Evolutionary conservation across 2,113 vertebrate genomes (phyloP).

Genomic region (Tragelaphus scriptus): DNA sequence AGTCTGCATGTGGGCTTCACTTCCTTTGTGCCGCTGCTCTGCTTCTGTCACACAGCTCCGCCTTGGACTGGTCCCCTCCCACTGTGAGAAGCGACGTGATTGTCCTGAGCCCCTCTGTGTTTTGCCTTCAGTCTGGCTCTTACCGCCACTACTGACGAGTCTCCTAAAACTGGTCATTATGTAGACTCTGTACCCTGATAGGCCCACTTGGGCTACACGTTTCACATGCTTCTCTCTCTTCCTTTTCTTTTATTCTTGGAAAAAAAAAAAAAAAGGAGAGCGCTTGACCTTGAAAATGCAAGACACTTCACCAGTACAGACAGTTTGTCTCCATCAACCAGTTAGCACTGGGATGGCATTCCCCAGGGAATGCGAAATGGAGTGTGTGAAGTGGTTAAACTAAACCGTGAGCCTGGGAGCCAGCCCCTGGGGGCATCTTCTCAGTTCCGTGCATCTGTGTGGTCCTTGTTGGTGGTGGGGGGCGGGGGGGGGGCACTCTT

Average conservation of each 20-base stretch:
- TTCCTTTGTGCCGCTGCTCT: not conserved
- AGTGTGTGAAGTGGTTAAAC: not conserved
- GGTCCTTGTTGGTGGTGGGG: not conserved
- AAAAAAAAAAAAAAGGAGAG: not conserved
- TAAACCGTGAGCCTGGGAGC: not conserved
- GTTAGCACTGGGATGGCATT: not conserved
- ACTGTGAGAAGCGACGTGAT: not conserved
- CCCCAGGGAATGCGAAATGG: not conserved
- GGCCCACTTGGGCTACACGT: not conserved
- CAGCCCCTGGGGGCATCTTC: not conserved
- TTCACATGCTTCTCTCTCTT: not conserved
- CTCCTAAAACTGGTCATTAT: not conserved
- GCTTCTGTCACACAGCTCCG: too few species aligned
- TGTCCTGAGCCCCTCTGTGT: not conserved
- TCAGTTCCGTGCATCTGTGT: not conserved
- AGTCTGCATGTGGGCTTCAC: fast-evolving
- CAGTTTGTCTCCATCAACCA: not conserved
- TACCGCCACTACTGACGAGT: fast-evolving
- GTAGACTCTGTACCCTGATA: not conserved
- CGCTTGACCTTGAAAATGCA: not conserved
- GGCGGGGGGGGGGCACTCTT: not conserved
- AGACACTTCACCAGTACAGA: not conserved
- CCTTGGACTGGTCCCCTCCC: not conserved
- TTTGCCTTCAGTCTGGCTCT: not conserved
- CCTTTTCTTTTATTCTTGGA: not conserved